These are phyloP conservation scores for Zaprionus camerounensis DNA, from an alignment of 1,140 invertebrate species.

Conservation along the genomic window DNA sequence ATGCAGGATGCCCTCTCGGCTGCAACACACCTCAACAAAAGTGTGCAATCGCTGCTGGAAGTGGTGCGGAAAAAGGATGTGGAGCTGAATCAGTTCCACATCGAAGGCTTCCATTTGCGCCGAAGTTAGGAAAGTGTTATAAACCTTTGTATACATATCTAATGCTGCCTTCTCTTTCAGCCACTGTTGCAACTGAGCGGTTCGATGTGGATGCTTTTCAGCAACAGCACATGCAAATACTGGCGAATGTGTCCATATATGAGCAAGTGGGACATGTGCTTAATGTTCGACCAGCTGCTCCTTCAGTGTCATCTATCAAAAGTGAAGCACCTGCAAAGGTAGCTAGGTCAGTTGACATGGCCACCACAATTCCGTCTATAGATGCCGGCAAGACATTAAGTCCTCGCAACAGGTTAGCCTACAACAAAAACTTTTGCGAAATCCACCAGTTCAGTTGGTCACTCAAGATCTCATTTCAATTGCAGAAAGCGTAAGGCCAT, in stretches of 20 bases:
- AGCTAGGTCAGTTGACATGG: neutral
- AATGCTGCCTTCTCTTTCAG: conserved; percentile 23
- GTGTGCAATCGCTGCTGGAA: conserved; percentile 18
- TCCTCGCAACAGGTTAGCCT: conserved; percentile 40
- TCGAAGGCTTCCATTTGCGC: conserved; percentile 55
- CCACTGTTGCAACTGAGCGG: conserved; percentile 52
- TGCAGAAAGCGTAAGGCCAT: conserved; percentile 43
- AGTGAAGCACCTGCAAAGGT: neutral
- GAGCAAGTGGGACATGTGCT: neutral
- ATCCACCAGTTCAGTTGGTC: neutral
- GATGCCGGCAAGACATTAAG: neutral
- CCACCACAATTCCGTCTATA: neutral
- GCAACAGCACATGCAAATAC: conserved; percentile 15
- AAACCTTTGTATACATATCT: neutral
- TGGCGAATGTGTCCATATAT: conserved; percentile 21
- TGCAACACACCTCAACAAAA: neutral
- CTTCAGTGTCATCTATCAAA: neutral
- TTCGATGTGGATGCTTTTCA: conserved; percentile 57
- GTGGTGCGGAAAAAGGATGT: conserved; percentile 63
- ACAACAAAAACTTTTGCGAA: no score
- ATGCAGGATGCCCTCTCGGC: conserved; percentile 5
- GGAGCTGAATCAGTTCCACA: conserved; percentile 66
- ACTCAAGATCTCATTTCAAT: neutral
- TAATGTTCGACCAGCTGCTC: neutral
- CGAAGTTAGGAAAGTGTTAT: conserved; percentile 44